Percentiles rank a stretch among this genome's conserved stretches.
Evolutionary conservation across 2,797 vertebrate genomes (phyloP).

Genomic region (Diplodus puntazzo): DNA sequence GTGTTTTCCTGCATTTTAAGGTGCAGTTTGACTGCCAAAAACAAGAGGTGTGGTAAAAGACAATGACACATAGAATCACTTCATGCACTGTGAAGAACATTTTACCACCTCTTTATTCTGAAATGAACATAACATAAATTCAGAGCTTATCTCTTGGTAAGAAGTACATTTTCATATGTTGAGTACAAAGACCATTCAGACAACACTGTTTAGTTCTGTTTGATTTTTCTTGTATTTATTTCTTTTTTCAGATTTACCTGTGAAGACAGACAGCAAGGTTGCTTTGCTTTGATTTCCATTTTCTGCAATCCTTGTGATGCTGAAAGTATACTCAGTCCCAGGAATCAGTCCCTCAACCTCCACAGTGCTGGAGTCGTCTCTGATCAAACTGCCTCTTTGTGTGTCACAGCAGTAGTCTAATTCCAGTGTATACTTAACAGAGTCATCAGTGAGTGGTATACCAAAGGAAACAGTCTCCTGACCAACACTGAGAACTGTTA

Average conservation of each 20-base stretch:
- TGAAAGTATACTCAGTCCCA: slow-evolving; percentile 36
- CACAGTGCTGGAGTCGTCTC: slow-evolving; percentile 4
- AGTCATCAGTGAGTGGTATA: not conserved
- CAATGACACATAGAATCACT: not conserved
- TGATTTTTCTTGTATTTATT: not conserved
- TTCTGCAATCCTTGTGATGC: slow-evolving; percentile 4
- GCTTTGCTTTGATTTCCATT: slow-evolving; percentile 27
- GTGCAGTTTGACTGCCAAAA: not conserved
- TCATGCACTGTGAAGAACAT: not conserved
- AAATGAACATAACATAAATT: not conserved
- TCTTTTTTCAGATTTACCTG: slow-evolving; percentile 30
- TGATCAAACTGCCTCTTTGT: not conserved
- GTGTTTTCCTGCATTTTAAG: not conserved
- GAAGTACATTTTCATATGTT: not conserved
- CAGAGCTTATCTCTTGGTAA: not conserved
- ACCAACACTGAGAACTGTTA: slow-evolving; percentile 6
- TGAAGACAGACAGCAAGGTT: slow-evolving; percentile 1
- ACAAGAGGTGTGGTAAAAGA: not conserved
- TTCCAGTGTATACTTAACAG: slow-evolving; percentile 7
- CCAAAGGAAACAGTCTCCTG: slow-evolving; percentile 21
- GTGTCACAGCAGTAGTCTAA: slow-evolving; percentile 16
- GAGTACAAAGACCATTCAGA: not conserved
- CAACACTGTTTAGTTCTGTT: not conserved
- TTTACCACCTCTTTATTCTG: not conserved
- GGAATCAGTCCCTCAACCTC: slow-evolving; percentile 21